These are phyloP conservation scores for Lordiphosa clarofinis DNA, from an alignment of 1,140 invertebrate species.

Conservation along the genomic window DNA sequence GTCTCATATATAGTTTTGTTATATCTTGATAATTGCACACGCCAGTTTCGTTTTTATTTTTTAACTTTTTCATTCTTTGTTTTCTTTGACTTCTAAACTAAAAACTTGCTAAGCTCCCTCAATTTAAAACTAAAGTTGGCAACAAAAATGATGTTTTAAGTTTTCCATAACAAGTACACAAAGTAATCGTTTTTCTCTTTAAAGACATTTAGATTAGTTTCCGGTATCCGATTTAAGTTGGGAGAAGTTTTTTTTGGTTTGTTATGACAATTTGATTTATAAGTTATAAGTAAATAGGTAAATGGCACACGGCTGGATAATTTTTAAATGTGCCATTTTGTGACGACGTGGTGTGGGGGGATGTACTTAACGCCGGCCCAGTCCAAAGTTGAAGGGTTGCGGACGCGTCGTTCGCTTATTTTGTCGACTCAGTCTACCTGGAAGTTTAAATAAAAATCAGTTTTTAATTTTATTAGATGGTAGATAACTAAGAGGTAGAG, in stretches of 20 bases:
- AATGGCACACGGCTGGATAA: conserved; percentile 44
- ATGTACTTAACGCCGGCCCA: conserved; percentile 64
- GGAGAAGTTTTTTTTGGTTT: conserved; percentile 20
- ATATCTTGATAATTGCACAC: conserved; percentile 49
- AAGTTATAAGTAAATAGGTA: conserved; percentile 17
- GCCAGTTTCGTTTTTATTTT: conserved; percentile 23
- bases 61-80: conserved; percentile 13
- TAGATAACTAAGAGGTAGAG: too few relatives aligned
- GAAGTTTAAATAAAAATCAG: neutral
- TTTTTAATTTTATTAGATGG: too few relatives aligned
- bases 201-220: conserved; percentile 47
- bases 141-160: conserved; percentile 25
- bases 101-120: conserved; percentile 19
- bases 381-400: conserved; percentile 65
- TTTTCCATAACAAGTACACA: conserved; percentile 15
- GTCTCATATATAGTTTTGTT: conserved; percentile 28
- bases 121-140: conserved; percentile 35
- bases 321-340: conserved; percentile 28
- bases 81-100: conserved; percentile 40
- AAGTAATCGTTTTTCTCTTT: conserved; percentile 24
- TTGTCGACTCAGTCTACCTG: conserved; percentile 40
- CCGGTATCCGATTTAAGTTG: conserved; percentile 27
- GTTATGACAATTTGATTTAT: conserved; percentile 26
- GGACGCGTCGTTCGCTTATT: conserved; percentile 60
- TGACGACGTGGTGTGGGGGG: neutral